These are phyloP conservation scores for Abscondita cerata DNA, from an alignment of 2,888 invertebrate genomes.

Conservation along the genomic window DNA sequence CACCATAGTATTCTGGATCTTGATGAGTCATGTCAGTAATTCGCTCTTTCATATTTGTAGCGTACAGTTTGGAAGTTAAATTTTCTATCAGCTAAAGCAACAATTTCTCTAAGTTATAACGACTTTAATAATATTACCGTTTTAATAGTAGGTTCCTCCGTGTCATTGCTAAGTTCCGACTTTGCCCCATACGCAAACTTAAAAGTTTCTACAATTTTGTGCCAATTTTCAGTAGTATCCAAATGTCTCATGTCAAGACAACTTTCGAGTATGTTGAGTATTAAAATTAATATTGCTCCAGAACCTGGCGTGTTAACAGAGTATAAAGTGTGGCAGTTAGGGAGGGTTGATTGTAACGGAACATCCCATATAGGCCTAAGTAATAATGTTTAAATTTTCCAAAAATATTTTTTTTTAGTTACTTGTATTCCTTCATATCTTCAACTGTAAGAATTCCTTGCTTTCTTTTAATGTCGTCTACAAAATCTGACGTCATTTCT, in stretches of 20 bases:
- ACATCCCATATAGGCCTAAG: conserved; percentile 70
- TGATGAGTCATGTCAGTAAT: conserved; percentile 69
- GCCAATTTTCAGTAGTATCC: conserved; percentile 65
- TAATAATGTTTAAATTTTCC: conserved; percentile 18
- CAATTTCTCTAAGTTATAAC: too few species aligned
- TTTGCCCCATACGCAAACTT: conserved; percentile 91
- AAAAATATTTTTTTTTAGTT: conserved; percentile 38
- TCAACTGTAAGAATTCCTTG: conserved; percentile 80
- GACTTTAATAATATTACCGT: too few species aligned
- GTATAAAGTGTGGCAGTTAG: conserved; percentile 71
- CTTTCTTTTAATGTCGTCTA: conserved; percentile 54
- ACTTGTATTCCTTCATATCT: conserved; percentile 79
- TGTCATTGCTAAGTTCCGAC: conserved; percentile 80
- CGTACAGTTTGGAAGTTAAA: conserved; percentile 70
- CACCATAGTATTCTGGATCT: conserved; percentile 76
- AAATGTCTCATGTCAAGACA: conserved; percentile 53
- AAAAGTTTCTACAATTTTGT: conserved; percentile 85
- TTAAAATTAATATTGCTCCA: conserved; percentile 80
- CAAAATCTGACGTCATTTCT: conserved; percentile 57
- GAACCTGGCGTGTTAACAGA: conserved; percentile 85
- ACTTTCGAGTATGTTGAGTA: conserved; percentile 77
- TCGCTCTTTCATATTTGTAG: conserved; percentile 58
- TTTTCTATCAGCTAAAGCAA: conserved; percentile 68
- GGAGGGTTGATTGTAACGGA: conserved; percentile 65
- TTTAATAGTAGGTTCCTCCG: neutral